These are phyloP conservation scores for Parapristionchus giblindavisi DNA, from an alignment of 2,888 invertebrate genomes.

Conservation along the genomic window DNA sequence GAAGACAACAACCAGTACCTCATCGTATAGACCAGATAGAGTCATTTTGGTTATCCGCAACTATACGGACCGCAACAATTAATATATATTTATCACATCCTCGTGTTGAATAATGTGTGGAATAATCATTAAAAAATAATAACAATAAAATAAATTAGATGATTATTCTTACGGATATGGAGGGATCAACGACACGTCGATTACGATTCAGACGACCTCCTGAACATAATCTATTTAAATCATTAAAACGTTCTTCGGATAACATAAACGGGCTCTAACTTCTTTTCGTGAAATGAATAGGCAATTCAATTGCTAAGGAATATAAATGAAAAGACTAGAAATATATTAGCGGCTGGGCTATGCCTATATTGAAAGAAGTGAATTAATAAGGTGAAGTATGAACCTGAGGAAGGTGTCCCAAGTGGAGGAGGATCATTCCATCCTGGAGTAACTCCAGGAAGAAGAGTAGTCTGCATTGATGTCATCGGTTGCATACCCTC, in stretches of 20 bases:
- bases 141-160: neutral
- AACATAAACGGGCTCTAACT: too few relatives aligned
- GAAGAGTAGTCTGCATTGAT: constrained; percentile 44
- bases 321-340: constrained; percentile 1
- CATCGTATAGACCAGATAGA: neutral
- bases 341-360: too few relatives aligned
- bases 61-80: too few relatives aligned
- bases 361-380: neutral
- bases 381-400: neutral
- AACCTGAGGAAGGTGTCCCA: constrained; percentile 19
- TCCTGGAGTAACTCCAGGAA: constrained; percentile 49
- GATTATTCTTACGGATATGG: neutral
- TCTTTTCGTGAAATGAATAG: too few relatives aligned
- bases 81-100: neutral
- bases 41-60: too few relatives aligned
- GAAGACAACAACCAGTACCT: neutral
- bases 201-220: constrained; percentile 32
- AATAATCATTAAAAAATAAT: neutral
- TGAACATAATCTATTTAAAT: constrained; percentile 1
- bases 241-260: too few relatives aligned
- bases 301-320: too few relatives aligned
- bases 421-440: constrained; percentile 59
- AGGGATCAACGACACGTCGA: constrained; percentile 25
- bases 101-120: neutral
- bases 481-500: constrained; percentile 38